phyloP scores from a whole-genome alignment of 2,797 vertebrate genomes.

The Lacerta viridis region DNA sequence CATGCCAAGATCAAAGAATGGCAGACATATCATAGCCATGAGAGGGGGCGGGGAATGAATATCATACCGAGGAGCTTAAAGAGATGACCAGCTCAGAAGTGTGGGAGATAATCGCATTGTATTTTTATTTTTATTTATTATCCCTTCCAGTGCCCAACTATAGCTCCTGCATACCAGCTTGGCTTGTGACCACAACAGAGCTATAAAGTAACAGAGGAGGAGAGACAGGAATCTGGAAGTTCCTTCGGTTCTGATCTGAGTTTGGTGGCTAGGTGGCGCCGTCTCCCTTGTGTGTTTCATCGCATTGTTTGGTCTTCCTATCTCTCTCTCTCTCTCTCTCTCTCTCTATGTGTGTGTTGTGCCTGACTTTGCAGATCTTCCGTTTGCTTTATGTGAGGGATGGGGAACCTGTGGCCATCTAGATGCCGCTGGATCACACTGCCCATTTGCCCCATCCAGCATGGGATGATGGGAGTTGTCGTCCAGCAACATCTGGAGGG shows the following conservation, averaged over 20 bases:
- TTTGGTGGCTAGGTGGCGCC: background rate
- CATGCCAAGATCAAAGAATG: background rate
- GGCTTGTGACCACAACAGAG: background rate
- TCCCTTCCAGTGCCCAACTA: background rate
- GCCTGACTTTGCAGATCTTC: background rate
- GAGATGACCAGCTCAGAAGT: background rate
- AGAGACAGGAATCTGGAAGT: background rate
- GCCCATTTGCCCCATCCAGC: too few relatives aligned
- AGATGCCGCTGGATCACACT: too few relatives aligned
- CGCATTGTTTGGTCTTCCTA: background rate
- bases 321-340: too few relatives aligned
- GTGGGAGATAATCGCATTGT: background rate
- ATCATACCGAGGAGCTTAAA: background rate
- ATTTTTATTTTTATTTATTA: background rate
- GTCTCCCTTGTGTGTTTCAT: background rate
- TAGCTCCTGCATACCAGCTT: background rate
- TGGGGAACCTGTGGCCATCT: too few relatives aligned
- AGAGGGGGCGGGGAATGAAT: background rate
- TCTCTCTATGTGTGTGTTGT: background rate
- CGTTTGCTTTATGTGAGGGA: too few relatives aligned
- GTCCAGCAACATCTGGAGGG: too few relatives aligned
- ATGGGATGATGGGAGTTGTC: too few relatives aligned
- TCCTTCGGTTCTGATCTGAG: background rate
- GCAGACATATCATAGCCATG: background rate
- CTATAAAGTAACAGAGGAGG: background rate